Evolutionary conservation across 1,140 invertebrate species (phyloP).

Genomic region (Subanguina moxae): DNA sequence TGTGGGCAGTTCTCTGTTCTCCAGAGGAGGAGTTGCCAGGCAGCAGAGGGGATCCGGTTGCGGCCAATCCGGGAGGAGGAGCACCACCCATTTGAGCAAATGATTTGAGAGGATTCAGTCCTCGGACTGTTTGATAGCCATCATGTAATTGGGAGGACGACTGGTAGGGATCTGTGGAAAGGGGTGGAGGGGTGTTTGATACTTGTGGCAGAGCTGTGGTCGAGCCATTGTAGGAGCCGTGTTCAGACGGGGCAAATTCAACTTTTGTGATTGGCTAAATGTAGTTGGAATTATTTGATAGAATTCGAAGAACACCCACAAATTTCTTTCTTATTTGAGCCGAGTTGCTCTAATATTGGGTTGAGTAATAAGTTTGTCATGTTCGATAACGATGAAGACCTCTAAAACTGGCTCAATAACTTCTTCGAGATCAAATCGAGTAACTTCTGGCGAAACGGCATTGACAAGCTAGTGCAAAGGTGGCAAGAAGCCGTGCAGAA

Average conservation of each 20-base stretch:
- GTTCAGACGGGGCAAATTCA: conserved; percentile 33
- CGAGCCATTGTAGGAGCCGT: conserved; percentile 29
- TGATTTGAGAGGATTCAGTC: conserved; percentile 32
- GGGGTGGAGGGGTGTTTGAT: conserved; percentile 27
- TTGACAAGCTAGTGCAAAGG: too few relatives aligned
- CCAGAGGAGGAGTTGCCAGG: not conserved
- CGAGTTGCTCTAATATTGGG: too few relatives aligned
- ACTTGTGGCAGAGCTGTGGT: conserved; percentile 29
- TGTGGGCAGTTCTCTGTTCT: conserved; percentile 30
- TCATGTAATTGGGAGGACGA: conserved; percentile 7
- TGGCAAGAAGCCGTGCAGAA: too few relatives aligned
- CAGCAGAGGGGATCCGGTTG: not conserved
- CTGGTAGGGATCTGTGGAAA: not conserved
- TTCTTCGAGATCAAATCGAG: too few relatives aligned
- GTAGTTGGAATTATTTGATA: not conserved
- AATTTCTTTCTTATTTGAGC: too few relatives aligned
- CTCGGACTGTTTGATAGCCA: conserved; percentile 40
- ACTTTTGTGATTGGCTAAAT: conserved; percentile 43
- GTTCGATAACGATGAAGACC: too few relatives aligned
- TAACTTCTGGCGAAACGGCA: too few relatives aligned
- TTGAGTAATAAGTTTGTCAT: too few relatives aligned
- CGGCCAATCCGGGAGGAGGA: conserved; percentile 15
- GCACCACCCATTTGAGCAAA: conserved; percentile 35
- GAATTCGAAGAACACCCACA: too few relatives aligned
- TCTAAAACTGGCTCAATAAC: too few relatives aligned